Percentiles rank a stretch among this genome's conserved stretches.
Evolutionary conservation across 2,888 invertebrate genomes (phyloP).

Genomic region (Dynastes tityus): DNA sequence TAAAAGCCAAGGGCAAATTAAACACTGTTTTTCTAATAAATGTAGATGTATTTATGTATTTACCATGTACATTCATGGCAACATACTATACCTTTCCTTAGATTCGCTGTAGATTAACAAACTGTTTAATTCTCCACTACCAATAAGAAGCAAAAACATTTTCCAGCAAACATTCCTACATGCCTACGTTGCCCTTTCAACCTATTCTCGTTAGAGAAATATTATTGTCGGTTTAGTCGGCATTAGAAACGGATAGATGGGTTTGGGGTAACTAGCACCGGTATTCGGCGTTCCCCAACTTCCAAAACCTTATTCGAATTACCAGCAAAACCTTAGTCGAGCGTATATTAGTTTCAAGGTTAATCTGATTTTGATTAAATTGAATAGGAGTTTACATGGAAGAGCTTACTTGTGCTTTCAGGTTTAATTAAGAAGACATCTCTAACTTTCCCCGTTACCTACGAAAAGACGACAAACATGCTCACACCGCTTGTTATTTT

Average conservation of each 20-base stretch:
- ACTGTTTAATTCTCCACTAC: neutral
- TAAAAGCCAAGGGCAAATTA: too few relatives aligned
- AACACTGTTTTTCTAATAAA: too few relatives aligned
- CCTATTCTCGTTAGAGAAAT: conserved; percentile 8
- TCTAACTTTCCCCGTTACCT: conserved; percentile 1
- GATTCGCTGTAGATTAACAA: neutral
- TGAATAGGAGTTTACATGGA: conserved; percentile 18
- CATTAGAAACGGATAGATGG: conserved; percentile 13
- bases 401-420: neutral
- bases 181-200: neutral
- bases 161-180: neutral
- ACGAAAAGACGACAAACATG: neutral
- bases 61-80: neutral
- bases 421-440: conserved; percentile 36
- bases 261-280: conserved; percentile 5
- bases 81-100: neutral
- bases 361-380: conserved; percentile 44
- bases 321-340: conserved; percentile 36
- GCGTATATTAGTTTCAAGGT: conserved; percentile 33
- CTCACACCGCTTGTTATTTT: neutral
- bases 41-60: neutral
- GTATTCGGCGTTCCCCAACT: conserved; percentile 4
- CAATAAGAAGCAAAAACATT: neutral
- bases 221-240: conserved; percentile 5
- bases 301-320: conserved; percentile 18